Conservation (phyloP, 1,140 invertebrate species). For the Pygmarrhopalites habei region DNA sequence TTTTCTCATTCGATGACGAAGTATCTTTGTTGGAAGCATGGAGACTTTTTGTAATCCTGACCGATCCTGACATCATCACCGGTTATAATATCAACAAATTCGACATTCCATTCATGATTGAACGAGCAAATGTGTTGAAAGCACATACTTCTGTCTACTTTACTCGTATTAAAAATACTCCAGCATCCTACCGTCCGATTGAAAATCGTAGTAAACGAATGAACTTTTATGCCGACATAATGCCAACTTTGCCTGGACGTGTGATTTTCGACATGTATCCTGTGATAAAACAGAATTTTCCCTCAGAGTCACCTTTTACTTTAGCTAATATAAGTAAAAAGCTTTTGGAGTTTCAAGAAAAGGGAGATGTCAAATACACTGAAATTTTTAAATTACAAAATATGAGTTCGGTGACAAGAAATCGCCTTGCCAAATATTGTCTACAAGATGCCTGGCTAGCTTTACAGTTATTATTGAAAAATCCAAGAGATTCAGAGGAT, state of each 20-base stretch:
- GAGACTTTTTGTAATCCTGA: constrained; percentile 20
- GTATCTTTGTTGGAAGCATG: constrained; percentile 20
- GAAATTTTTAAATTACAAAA: constrained; percentile 31
- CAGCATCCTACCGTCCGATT: constrained; percentile 8
- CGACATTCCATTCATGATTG: constrained; percentile 32
- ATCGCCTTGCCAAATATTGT: constrained; percentile 29
- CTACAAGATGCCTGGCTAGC: constrained; percentile 30
- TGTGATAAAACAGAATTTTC: constrained; percentile 18
- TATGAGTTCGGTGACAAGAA: constrained; percentile 2
- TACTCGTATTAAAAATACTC: constrained; percentile 13
- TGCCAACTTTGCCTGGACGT: constrained; percentile 19
- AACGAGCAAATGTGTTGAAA: constrained; percentile 11
- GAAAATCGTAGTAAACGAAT: constrained; percentile 14
- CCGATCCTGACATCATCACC: constrained; percentile 34
- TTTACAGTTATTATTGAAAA: constrained; percentile 6
- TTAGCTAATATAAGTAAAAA: constrained; percentile 20
- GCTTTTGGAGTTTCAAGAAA: constrained; percentile 21
- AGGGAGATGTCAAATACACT: constrained; percentile 22
- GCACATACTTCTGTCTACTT: constrained; percentile 1
- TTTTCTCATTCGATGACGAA: constrained; percentile 27
- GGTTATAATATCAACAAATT: constrained; percentile 37
- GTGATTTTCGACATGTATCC: constrained; percentile 32
- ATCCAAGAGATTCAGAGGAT: neutral
- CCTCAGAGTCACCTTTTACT: neutral
- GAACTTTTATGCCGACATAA: constrained; percentile 12